phyloP scores from a whole-genome alignment of 2,797 vertebrate genomes.

The Cyprinodon diabolis region DNA sequence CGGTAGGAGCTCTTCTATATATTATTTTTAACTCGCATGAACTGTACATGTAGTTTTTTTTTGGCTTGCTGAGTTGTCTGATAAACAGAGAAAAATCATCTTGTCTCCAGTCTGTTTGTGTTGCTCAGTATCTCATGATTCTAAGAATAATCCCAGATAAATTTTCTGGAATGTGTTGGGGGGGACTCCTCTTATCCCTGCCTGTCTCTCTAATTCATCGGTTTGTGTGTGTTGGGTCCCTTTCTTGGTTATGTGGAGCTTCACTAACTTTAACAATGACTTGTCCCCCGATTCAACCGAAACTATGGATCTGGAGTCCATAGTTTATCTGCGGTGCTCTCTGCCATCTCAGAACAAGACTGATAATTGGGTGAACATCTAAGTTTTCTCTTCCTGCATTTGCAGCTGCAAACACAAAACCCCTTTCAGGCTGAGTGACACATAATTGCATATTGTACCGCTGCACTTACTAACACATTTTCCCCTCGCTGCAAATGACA shows the following conservation, averaged over 20 bases:
- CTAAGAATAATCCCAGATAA: constrained; percentile 46
- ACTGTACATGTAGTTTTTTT: constrained; percentile 2
- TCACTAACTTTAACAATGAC: constrained; percentile 70
- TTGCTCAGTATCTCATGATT: constrained; percentile 35
- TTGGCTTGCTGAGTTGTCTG: constrained; percentile 5
- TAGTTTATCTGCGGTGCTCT: constrained; percentile 54
- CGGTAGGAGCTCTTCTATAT: constrained; percentile 76
- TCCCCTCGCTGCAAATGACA: constrained; percentile 40
- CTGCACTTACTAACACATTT: constrained; percentile 35
- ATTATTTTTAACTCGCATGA: neutral
- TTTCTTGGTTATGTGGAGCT: constrained; percentile 55
- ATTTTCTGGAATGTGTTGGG: constrained; percentile 57
- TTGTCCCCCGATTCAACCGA: constrained; percentile 50
- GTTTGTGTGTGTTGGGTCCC: constrained; percentile 19
- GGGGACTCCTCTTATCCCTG: constrained; percentile 32
- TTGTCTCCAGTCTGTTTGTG: constrained; percentile 26
- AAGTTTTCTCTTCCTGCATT: constrained; percentile 29
- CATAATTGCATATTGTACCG: constrained; percentile 44
- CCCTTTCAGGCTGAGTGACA: constrained; percentile 35
- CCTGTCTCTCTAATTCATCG: constrained; percentile 24
- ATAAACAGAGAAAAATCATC: constrained; percentile 20
- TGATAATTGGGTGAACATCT: constrained; percentile 20
- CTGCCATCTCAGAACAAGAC: constrained; percentile 28
- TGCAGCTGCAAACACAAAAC: constrained; percentile 27
- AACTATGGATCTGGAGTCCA: neutral